These are phyloP conservation scores for Temnothorax rugatulus DNA, from an alignment of 2,888 invertebrate species.

Conservation along the genomic window DNA sequence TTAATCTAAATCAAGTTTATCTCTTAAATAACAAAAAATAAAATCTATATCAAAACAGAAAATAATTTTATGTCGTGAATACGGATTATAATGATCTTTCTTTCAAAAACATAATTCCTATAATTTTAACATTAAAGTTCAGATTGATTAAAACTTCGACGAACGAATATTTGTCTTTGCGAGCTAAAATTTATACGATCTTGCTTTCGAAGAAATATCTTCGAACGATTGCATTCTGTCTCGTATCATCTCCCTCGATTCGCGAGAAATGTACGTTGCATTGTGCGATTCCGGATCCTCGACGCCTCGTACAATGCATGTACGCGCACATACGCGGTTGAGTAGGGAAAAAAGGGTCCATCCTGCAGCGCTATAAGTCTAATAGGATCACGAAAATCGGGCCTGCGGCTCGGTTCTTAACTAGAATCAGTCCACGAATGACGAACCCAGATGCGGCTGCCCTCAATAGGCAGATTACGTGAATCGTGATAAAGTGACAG, in stretches of 20 bases:
- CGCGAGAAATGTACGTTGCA: conserved; percentile 33
- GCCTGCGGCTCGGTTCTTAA: conserved; percentile 81
- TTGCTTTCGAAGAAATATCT: conserved; percentile 57
- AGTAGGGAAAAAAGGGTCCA: conserved; percentile 22
- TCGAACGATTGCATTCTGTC: conserved; percentile 6
- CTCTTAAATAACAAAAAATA: not conserved
- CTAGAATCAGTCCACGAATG: conserved; percentile 81
- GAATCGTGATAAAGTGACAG: conserved; percentile 65
- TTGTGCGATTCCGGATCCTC: conserved; percentile 49
- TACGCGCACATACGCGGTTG: conserved; percentile 1
- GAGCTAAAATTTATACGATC: conserved; percentile 11
- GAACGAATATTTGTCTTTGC: not conserved
- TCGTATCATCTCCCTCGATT: conserved; percentile 22
- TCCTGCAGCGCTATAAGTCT: conserved; percentile 69
- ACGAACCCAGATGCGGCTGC: conserved; percentile 81
- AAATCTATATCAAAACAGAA: not conserved
- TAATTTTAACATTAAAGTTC: conserved; percentile 3
- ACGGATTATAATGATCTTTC: not conserved
- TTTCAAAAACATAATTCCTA: not conserved
- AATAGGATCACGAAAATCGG: conserved; percentile 85
- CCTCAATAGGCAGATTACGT: conserved; percentile 82
- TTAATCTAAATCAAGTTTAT: not conserved
- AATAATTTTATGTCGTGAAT: not conserved
- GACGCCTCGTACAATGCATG: conserved; percentile 18
- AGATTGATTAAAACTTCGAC: not conserved